phyloP scores from a whole-genome alignment of 1,140 invertebrate genomes.

The Eufriesea mexicana region DNA sequence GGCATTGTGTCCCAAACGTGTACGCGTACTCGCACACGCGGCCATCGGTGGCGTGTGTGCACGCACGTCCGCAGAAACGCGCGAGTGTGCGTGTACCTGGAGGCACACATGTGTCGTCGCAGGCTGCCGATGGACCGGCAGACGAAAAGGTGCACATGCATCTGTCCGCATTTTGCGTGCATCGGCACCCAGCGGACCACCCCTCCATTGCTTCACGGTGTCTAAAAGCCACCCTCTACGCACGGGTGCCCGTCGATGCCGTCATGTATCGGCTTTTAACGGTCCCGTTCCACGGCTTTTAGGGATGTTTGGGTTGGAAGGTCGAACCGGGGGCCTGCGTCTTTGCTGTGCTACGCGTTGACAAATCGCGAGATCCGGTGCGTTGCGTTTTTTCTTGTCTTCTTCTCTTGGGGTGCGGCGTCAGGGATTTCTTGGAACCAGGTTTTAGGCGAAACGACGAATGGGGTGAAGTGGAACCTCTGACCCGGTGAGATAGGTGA shows the following conservation, averaged over 20 bases:
- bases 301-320: conserved; percentile 1
- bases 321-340: background rate
- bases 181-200: conserved; percentile 59
- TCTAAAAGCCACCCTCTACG: conserved; percentile 50
- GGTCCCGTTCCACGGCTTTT: conserved; percentile 31
- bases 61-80: conserved; percentile 45
- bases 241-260: conserved; percentile 39
- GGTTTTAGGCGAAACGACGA: background rate
- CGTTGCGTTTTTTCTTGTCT: background rate
- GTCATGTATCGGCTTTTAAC: conserved; percentile 58
- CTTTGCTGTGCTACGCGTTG: background rate
- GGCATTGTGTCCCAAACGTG: conserved; percentile 75
- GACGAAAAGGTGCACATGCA: conserved; percentile 65
- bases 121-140: conserved; percentile 55
- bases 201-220: conserved; percentile 31
- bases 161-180: conserved; percentile 64
- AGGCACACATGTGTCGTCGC: conserved; percentile 49
- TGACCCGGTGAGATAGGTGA: background rate
- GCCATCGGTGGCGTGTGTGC: conserved; percentile 28
- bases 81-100: conserved; percentile 28
- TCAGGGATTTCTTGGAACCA: background rate
- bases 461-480: too few species aligned
- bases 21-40: conserved; percentile 50
- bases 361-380: conserved; percentile 5
- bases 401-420: too few species aligned